These are phyloP conservation scores for Drosophila oshimai DNA, from an alignment of 1,140 invertebrate species.

Conservation along the genomic window DNA sequence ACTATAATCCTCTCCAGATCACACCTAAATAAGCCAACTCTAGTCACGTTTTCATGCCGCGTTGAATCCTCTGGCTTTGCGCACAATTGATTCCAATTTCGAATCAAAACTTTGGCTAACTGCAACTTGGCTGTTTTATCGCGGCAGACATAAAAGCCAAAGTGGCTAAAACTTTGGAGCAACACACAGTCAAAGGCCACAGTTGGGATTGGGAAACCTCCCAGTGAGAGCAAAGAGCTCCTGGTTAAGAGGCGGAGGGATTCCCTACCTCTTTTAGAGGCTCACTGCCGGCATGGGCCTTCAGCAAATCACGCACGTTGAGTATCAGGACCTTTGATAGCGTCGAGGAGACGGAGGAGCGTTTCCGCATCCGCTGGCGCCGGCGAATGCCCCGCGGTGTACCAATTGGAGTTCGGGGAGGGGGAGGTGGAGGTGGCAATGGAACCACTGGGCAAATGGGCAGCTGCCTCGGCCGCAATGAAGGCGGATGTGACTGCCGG, in stretches of 20 bases:
- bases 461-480: slow-evolving; percentile 24
- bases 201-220: slow-evolving; percentile 7
- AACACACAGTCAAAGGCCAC: slow-evolving; percentile 10
- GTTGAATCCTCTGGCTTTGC: neutral
- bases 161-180: slow-evolving; percentile 38
- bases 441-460: slow-evolving; percentile 30
- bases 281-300: slow-evolving; percentile 42
- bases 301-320: slow-evolving; percentile 80
- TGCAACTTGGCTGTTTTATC: slow-evolving; percentile 32
- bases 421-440: too few species aligned
- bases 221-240: neutral
- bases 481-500: slow-evolving; percentile 33
- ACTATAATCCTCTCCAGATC: neutral
- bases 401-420: neutral
- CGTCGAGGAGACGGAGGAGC: slow-evolving; percentile 78
- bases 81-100: slow-evolving; percentile 40
- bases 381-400: slow-evolving; percentile 68
- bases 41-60: slow-evolving; percentile 20
- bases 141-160: slow-evolving; percentile 29
- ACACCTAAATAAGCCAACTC: neutral
- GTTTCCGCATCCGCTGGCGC: slow-evolving; percentile 64
- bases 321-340: slow-evolving; percentile 81
- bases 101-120: slow-evolving; percentile 29
- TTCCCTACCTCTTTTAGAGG: slow-evolving; percentile 50
- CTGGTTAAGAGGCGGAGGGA: neutral